Evolutionary conservation across 2,888 invertebrate species (phyloP).

Genomic region (Malacosoma neustria): DNA sequence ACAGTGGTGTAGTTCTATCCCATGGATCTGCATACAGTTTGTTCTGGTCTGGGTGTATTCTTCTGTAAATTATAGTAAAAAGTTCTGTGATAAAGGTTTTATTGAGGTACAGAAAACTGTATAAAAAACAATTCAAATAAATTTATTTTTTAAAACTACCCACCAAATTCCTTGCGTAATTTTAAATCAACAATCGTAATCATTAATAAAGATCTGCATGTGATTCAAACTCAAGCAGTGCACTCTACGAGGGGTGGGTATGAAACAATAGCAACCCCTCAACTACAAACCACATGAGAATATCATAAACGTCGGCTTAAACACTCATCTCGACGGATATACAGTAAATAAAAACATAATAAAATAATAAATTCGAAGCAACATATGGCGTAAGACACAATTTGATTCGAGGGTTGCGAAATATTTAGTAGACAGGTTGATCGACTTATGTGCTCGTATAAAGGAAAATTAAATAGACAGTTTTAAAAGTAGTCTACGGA

Average conservation of each 20-base stretch:
- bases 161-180: too few species aligned
- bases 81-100: too few species aligned
- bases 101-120: too few species aligned
- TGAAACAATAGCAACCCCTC: slow-evolving; percentile 67
- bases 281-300: slow-evolving; percentile 59
- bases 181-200: neutral
- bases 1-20: too few species aligned
- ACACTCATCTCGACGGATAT: slow-evolving; percentile 64
- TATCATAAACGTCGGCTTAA: slow-evolving; percentile 73
- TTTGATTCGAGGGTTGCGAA: slow-evolving; percentile 23
- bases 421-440: slow-evolving; percentile 5
- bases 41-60: too few species aligned
- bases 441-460: neutral
- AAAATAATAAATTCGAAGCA: slow-evolving; percentile 68
- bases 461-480: too few species aligned
- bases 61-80: too few species aligned
- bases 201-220: slow-evolving; percentile 9
- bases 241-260: slow-evolving; percentile 55
- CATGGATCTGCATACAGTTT: too few species aligned
- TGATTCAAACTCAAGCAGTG: slow-evolving; percentile 28
- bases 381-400: slow-evolving; percentile 54
- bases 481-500: too few species aligned
- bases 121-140: too few species aligned
- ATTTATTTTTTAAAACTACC: too few species aligned
- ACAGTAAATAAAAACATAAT: slow-evolving; percentile 71